Base-by-base conservation (phyloP, 2,113 vertebrate genomes). In the Myrmophylax atrothorax region DNA sequence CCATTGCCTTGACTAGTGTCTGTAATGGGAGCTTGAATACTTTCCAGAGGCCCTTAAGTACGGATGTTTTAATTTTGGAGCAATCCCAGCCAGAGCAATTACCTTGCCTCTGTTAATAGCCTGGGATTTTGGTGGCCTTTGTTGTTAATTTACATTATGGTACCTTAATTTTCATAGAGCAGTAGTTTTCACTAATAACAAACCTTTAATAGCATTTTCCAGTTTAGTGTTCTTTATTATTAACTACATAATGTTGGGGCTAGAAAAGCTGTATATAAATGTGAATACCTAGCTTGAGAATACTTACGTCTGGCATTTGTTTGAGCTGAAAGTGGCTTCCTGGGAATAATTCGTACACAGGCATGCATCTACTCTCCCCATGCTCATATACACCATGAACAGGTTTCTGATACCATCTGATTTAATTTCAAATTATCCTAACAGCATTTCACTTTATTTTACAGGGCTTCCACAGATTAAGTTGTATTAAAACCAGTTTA, bases 401-500 rank as follows among this genome's bases (percentile, higher is more conserved):
- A 97, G 26, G 12, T 94, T 96, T 88, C 53, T 88, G 96, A 60
- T 38, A 56, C 70, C 37, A 80, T 86, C 67, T 74, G 88, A 81
- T 93, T 93, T 95, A 81, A 91, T 95, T 97, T 97, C 47, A 91
- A 94, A 91, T 96, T 72, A 79, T 88, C 46, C 38, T 58, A 79
- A 56, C 49, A 83, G 31, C 72, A 58, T 24, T 94, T 89, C 86
- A 37, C 44, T 49, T 93, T 96, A 93, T 96, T 97, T 90, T 94
- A 78, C 78, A n/a, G 35, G 82, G 46, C 62, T 95, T 74, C 35
- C 60, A 44, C 63, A 76, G 56, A 92, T 56, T 47, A 87, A 81
- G 7, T 91, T 94, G 60, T 79, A 88, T 89, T 40, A 62, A 93
- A 93, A 96, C 46, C 79, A 91, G 83, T 95, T 98, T 97, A 97